phyloP scores from a whole-genome alignment of 2,888 invertebrate species.

The Barypeithes pellucidus region DNA sequence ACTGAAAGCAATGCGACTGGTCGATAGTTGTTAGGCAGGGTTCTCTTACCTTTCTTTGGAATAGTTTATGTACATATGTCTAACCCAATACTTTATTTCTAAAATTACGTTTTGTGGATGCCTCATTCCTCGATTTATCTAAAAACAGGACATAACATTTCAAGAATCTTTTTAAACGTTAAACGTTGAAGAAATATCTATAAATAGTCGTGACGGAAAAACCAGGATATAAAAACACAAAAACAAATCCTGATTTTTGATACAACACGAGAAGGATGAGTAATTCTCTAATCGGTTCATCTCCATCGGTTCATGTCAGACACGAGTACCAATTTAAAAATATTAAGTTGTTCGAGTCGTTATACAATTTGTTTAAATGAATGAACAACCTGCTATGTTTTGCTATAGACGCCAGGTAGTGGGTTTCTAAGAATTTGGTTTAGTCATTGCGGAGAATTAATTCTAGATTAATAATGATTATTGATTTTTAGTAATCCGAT shows the following conservation, averaged over 20 bases:
- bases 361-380: constrained; percentile 47
- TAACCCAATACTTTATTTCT: too few species aligned
- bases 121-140: constrained; percentile 12
- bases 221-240: constrained; percentile 37
- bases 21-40: too few species aligned
- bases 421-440: constrained; percentile 5
- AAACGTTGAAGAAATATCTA: constrained; percentile 33
- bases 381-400: constrained; percentile 29
- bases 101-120: not conserved
- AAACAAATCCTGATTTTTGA: constrained; percentile 43
- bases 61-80: too few species aligned
- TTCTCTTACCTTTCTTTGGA: too few species aligned
- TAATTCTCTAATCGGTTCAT: constrained; percentile 44
- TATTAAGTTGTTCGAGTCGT: constrained; percentile 34
- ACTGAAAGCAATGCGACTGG: too few species aligned
- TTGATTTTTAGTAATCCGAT: too few species aligned
- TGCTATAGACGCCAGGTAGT: constrained; percentile 17
- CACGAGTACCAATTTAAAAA: constrained; percentile 5
- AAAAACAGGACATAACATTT: not conserved
- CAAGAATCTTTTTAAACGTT: not conserved
- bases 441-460: not conserved
- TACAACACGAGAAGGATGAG: constrained; percentile 43
- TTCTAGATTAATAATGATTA: not conserved
- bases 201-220: constrained; percentile 38
- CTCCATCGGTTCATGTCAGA: constrained; percentile 28